These are phyloP conservation scores for Lymantria monacha DNA, from an alignment of 2,888 invertebrate genomes.

Conservation along the genomic window DNA sequence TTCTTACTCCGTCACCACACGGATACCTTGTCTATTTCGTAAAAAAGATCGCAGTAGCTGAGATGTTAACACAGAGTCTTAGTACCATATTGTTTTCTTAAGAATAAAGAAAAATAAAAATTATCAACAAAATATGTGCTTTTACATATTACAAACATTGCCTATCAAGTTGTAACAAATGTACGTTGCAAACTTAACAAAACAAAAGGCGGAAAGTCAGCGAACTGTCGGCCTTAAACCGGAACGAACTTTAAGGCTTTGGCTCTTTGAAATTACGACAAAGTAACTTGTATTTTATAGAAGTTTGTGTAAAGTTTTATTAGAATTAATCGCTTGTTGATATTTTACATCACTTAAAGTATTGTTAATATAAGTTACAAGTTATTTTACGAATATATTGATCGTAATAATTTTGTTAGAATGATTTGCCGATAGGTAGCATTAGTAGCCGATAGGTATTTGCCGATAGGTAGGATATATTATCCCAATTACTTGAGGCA, in stretches of 20 bases:
- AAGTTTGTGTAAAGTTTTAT: conserved; percentile 37
- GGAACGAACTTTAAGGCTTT: conserved; percentile 31
- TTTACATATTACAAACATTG: background rate
- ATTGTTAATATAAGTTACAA: conserved; percentile 18
- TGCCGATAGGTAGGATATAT: no score
- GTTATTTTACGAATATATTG: conserved; percentile 16
- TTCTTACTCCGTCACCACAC: no score
- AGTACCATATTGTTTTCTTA: no score
- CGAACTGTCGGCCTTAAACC: conserved; percentile 22
- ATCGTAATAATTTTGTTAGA: no score
- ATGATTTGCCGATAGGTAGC: no score
- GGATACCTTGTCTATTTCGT: no score
- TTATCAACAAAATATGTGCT: no score
- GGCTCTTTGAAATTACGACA: conserved; percentile 28
- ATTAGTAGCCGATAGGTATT: no score
- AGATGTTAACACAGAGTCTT: no score
- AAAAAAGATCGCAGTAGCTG: no score
- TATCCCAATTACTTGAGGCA: no score
- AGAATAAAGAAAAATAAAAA: no score
- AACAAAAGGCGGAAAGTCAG: conserved; percentile 30
- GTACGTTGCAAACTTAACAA: conserved; percentile 24
- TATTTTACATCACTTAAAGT: conserved; percentile 27
- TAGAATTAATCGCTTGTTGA: conserved; percentile 30
- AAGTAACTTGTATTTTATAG: conserved; percentile 31
- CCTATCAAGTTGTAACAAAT: conserved; percentile 10